Base-by-base conservation (phyloP, 1,140 invertebrate species). In the Bombus waltoni region DNA sequence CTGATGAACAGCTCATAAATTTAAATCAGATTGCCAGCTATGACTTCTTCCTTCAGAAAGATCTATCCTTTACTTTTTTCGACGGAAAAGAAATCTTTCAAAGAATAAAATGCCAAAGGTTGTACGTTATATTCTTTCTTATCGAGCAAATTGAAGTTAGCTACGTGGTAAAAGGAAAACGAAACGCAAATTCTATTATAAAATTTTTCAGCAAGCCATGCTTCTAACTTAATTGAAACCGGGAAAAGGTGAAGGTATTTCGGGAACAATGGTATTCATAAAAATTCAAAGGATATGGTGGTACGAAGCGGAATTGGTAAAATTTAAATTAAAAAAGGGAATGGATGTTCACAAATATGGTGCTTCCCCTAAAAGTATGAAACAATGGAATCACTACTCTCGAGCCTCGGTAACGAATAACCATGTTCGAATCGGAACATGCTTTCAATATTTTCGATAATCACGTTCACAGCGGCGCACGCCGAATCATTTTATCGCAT, bases 1-100 rank as follows among this genome's bases (percentile, higher is more conserved):
- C 65, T 72, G 80, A 86, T 68, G 85, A 86, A 71, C 80, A 62
- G 32, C 53, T 83, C 80, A 76, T 83, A 82, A 86, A 86, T 86
- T 86, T 86, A 70, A 83, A 86, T 86, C 80, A 44, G 40, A 76
- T 83, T 74, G 32, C 66, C n/a, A 28, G 35, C 28, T 25, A 15
- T 28, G 44, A 81, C 65, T 81, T 59, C 65, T 47, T 81, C 42
- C 11, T 72, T 13, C 9, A 0, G 11, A 32, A 10, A 28, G 9
- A 40, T 2, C 53, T 40, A 28, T 15, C n/a, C 25, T 5, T 72
- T 62, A 11, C 28, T 11, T 62, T 62, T n/a, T 62, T 62, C 28
- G 59, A 62, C 28, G 3, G 11, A 25, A 65, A 22, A 32, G 70
- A 35, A 72, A 71, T 22, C 28, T 72, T 22, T 40, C 42, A n/a